Evolutionary conservation across 1,140 invertebrate species (phyloP).

Genomic region (Drepana arcuata): DNA sequence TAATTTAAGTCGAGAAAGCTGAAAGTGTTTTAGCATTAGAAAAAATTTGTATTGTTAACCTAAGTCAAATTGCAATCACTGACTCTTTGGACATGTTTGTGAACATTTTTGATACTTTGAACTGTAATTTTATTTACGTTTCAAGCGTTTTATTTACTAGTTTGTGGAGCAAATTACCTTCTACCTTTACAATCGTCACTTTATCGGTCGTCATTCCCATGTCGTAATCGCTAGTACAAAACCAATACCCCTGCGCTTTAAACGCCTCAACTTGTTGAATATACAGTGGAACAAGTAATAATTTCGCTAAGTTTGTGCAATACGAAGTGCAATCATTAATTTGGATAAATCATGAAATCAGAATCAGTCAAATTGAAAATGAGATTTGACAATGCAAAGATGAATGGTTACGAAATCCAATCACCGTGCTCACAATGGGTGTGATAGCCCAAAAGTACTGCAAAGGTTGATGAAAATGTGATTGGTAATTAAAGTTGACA

Average conservation of each 20-base stretch:
- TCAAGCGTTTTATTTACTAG: too few species aligned
- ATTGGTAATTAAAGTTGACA: constrained; percentile 70
- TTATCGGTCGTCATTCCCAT: constrained; percentile 27
- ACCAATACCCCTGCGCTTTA: constrained; percentile 32
- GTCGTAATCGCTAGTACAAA: constrained; percentile 21
- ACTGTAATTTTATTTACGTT: too few species aligned
- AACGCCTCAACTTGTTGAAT: constrained; percentile 16
- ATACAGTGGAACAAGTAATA: constrained; percentile 7
- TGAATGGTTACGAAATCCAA: constrained; percentile 52
- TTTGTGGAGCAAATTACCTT: too few species aligned
- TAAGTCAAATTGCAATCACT: too few species aligned
- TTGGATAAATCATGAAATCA: constrained; percentile 33
- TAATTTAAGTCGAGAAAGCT: too few species aligned
- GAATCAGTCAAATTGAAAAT: constrained; percentile 34
- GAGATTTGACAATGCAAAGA: constrained; percentile 35
- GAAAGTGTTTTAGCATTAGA: too few species aligned
- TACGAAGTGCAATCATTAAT: constrained; percentile 17
- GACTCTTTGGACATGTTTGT: too few species aligned
- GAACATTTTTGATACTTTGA: too few species aligned
- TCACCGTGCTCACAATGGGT: constrained; percentile 38
- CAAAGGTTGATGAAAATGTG: constrained; percentile 57
- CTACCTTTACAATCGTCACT: constrained; percentile 28
- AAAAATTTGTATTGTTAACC: too few species aligned
- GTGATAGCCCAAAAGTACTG: constrained; percentile 43
- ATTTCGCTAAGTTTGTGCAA: constrained; percentile 9